These are phyloP conservation scores for Ormyrus rosae DNA, from an alignment of 2,888 invertebrate species.

Conservation along the genomic window DNA sequence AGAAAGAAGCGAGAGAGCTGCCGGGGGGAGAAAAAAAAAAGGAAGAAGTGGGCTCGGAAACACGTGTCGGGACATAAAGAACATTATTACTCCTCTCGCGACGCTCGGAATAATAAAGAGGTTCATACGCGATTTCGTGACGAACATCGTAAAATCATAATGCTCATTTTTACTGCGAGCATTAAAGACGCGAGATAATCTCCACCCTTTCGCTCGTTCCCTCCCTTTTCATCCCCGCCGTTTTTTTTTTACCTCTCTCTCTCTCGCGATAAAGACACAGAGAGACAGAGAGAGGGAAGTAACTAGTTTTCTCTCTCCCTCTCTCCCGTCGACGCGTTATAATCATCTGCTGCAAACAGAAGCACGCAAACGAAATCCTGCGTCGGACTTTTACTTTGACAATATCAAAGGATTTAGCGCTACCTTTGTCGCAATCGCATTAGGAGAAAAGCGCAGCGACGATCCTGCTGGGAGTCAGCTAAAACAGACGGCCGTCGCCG, in stretches of 20 bases:
- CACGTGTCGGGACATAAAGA: slow-evolving; percentile 52
- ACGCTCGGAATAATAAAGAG: slow-evolving; percentile 52
- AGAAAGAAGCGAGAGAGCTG: neutral
- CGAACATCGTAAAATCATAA: slow-evolving; percentile 55
- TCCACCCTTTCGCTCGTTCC: slow-evolving; percentile 23
- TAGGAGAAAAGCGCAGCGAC: slow-evolving; percentile 1
- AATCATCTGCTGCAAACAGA: slow-evolving; percentile 36
- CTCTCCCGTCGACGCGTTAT: neutral
- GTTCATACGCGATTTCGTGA: slow-evolving; percentile 50
- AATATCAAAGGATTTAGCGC: slow-evolving; percentile 27
- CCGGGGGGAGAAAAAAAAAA: neutral
- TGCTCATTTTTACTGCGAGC: slow-evolving; percentile 47
- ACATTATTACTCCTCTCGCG: slow-evolving; percentile 50
- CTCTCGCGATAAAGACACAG: slow-evolving; percentile 20
- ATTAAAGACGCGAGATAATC: slow-evolving; percentile 50
- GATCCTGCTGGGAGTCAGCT: too few relatives aligned
- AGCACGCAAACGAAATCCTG: neutral
- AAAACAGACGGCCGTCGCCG: too few relatives aligned
- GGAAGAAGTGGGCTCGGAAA: slow-evolving; percentile 34
- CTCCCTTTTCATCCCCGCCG: neutral
- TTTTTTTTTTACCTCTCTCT: neutral
- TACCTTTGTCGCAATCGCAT: slow-evolving; percentile 9
- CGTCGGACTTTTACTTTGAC: slow-evolving; percentile 27
- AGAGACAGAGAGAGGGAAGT: neutral
- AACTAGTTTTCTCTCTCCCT: neutral